These are phyloP conservation scores for Ameiurus melas DNA, from an alignment of 2,113 vertebrate genomes.

Conservation along the genomic window DNA sequence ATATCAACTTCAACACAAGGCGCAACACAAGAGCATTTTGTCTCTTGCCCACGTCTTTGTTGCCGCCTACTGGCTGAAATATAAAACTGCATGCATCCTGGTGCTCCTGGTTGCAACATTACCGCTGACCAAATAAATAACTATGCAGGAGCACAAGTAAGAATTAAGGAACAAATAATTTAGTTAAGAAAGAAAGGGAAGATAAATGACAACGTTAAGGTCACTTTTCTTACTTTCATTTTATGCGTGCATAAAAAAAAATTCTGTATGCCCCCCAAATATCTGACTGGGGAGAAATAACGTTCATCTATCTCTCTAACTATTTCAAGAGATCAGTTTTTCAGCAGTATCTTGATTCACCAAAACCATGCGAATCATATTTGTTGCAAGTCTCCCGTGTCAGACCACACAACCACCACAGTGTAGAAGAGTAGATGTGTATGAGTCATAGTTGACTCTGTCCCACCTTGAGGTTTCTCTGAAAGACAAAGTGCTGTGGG, in stretches of 20 bases:
- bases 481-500: background rate
- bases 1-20: background rate
- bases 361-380: background rate
- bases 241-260: background rate
- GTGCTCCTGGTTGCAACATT: background rate
- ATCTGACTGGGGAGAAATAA: too few species aligned
- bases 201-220: background rate
- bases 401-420: conserved; percentile 2
- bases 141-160: background rate
- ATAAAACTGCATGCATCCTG: background rate
- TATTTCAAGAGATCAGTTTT: background rate
- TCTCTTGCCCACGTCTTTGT: background rate
- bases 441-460: background rate
- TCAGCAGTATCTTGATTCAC: background rate
- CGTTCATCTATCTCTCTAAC: too few species aligned
- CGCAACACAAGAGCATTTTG: background rate
- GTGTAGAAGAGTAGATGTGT: background rate
- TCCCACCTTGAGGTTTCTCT: background rate
- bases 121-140: background rate
- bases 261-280: too few species aligned
- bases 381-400: background rate
- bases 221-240: background rate
- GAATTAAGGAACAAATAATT: background rate
- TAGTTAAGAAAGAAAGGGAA: background rate
- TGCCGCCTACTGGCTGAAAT: conserved; percentile 14